Evolutionary conservation across 2,113 vertebrate genomes (phyloP), one percentile per base, ranked within the genome.

Genomic region (Pavo muticus): DNA sequence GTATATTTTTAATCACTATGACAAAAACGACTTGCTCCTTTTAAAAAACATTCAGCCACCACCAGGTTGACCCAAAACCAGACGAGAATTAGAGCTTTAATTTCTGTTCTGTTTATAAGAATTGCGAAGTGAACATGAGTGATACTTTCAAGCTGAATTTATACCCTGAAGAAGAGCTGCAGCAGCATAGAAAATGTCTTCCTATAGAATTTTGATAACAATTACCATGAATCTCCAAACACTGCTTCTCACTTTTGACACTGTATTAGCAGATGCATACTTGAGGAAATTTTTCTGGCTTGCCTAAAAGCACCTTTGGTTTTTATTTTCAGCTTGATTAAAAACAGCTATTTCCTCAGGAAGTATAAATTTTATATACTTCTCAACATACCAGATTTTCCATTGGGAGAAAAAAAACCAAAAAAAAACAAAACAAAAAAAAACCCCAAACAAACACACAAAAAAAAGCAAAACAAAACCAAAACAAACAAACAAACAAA

Each of bases 251-350:
- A 47, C 82, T 63, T 78, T 74, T 11, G 86, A 17, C 14, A n/a
- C 35, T 61, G 8, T 27, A 44, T 57, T 82, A 82, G 6, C 25
- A 92, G 61, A 64, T 73, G 19, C 3, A 72, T 70, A 80, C 37
- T 73, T 40, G 37, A 24, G 29, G 35, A 35, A 87, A n/a, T 59
- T 80, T 91, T 91, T 42, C 14, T 54, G 61, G 4, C 3, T 90
- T 67, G 44, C 37, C 15, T 67, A 76, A 59, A 17, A 27, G 18
- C 17, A 76, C 8, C 4, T 84, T 94, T 54, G 9, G 1, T 13
- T 79, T 96, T 84, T 69, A 54, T 73, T 92, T 88, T 80, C n/a
- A 47, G 20, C n/a, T 85, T 70, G 50, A 86, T 14, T 65, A 65
- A 45, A 83, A 73, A 16, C 29, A 88, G 37, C 9, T 70, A 4